Evolutionary conservation across 2,113 vertebrate genomes (phyloP).

Genomic region (Archocentrus centrarchus): DNA sequence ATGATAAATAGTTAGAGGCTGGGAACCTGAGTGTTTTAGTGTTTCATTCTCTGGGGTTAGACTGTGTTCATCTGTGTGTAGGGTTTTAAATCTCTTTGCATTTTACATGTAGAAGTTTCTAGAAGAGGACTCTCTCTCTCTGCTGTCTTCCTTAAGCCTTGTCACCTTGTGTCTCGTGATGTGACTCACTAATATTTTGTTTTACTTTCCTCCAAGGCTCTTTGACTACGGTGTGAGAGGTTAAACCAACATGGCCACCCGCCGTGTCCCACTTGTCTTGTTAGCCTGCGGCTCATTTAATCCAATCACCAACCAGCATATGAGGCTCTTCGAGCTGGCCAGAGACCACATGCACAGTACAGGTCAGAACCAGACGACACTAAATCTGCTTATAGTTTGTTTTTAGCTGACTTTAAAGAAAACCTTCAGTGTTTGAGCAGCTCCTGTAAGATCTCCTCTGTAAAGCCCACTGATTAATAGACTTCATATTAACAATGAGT

Average conservation of each 20-base stretch:
- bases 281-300: slow-evolving; percentile 93
- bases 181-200: not conserved
- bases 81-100: not conserved
- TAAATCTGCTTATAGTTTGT: not conserved
- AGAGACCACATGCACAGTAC: slow-evolving; percentile 91
- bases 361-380: slow-evolving; percentile 78
- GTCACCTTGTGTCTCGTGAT: not conserved
- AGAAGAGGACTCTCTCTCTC: not conserved
- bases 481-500: not conserved
- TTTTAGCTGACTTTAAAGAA: not conserved
- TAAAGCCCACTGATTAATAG: not conserved
- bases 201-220: slow-evolving; percentile 24
- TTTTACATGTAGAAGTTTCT: not conserved
- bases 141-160: not conserved
- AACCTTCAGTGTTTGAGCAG: not conserved
- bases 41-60: not conserved
- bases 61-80: not conserved
- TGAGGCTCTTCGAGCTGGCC: slow-evolving; percentile 93
- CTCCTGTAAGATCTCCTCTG: not conserved
- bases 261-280: slow-evolving; percentile 86
- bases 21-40: not conserved
- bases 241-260: slow-evolving; percentile 77
- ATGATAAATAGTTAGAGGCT: slow-evolving; percentile 9
- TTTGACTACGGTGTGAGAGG: slow-evolving; percentile 49
- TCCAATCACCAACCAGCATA: slow-evolving; percentile 94